Conservation (phyloP, 2,113 vertebrate genomes). For the Protobothrops mucrosquamatus region DNA sequence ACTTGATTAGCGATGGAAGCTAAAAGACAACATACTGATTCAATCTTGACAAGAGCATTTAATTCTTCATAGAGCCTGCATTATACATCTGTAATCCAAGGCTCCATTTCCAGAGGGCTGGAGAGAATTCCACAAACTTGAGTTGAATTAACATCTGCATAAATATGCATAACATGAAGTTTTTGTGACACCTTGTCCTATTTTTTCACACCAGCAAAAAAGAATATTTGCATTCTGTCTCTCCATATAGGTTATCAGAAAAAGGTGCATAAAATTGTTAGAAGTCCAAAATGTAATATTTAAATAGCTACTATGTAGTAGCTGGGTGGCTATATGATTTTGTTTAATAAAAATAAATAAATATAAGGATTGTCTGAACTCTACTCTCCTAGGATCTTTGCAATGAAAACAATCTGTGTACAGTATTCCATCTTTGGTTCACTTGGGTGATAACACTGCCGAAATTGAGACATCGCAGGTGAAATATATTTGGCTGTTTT, state of each 20-base stretch:
- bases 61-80: not conserved
- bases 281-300: constrained; percentile 18
- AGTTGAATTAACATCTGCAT: not conserved
- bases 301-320: not conserved
- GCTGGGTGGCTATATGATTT: not conserved
- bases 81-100: not conserved
- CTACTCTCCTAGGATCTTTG: not conserved
- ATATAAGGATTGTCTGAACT: constrained; percentile 19
- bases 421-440: constrained; percentile 33
- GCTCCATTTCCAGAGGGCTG: not conserved
- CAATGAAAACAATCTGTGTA: constrained; percentile 21
- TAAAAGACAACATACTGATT: no score
- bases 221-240: constrained; percentile 1
- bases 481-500: constrained; percentile 51
- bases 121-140: not conserved
- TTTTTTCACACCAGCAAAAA: not conserved
- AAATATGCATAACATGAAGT: not conserved
- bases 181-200: not conserved
- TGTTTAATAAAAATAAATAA: not conserved
- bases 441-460: constrained; percentile 50
- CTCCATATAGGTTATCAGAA: constrained; percentile 38
- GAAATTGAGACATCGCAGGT: constrained; percentile 60
- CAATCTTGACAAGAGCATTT: not conserved
- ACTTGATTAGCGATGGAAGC: no score
- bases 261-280: constrained; percentile 27